phyloP scores from a whole-genome alignment of 2,797 vertebrate species.

The Typhlichthys subterraneus region DNA sequence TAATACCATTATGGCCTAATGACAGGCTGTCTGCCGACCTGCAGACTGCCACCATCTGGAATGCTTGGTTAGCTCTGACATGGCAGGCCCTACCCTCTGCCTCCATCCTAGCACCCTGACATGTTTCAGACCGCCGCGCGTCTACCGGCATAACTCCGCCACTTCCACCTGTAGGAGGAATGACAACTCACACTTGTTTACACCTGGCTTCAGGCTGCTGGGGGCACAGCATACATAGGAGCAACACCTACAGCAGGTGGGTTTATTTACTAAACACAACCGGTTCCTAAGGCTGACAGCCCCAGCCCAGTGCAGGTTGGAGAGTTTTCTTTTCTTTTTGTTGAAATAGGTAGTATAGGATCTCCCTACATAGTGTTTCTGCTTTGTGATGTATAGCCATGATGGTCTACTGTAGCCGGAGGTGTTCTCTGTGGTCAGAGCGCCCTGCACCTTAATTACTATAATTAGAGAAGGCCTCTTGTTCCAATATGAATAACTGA shows the following conservation, averaged over 20 bases:
- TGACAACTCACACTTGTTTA: constrained; percentile 39
- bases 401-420: constrained; percentile 51
- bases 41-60: constrained; percentile 41
- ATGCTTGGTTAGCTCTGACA: constrained; percentile 35
- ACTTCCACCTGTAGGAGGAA: constrained; percentile 47
- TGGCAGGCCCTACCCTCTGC: constrained; percentile 51
- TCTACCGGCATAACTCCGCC: constrained; percentile 25
- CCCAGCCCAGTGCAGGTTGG: constrained; percentile 32
- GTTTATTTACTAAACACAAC: constrained; percentile 63
- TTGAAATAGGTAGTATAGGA: constrained; percentile 20
- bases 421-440: constrained; percentile 62
- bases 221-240: constrained; percentile 31
- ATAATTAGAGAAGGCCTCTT: constrained; percentile 60
- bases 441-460: constrained; percentile 63
- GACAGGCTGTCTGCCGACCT: constrained; percentile 81
- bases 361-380: constrained; percentile 24
- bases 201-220: constrained; percentile 28
- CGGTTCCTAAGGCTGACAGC: constrained; percentile 44
- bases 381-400: constrained; percentile 56
- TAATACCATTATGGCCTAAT: constrained; percentile 87
- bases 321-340: constrained; percentile 32
- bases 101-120: constrained; percentile 36
- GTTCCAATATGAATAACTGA: constrained; percentile 69
- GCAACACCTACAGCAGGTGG: constrained; percentile 53
- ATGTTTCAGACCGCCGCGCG: constrained; percentile 25